Conservation (phyloP, 2,888 invertebrate genomes). For the Prostheceraeus crozeri region DNA sequence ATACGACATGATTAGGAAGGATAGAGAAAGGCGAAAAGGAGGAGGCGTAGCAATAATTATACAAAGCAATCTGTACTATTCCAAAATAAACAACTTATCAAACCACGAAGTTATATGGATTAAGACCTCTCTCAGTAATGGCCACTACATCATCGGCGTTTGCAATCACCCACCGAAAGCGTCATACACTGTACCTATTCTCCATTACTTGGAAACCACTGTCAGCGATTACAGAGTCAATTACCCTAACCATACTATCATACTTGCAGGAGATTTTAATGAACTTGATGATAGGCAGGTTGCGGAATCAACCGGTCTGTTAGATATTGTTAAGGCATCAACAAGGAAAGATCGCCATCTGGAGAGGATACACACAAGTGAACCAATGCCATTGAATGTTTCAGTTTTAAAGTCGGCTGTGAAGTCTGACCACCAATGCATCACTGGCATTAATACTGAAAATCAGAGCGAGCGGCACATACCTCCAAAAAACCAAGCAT, state of each 20-base stretch:
- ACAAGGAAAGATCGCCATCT: neutral
- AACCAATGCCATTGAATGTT: neutral
- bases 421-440: neutral
- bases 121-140: neutral
- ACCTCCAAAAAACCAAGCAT: too few species aligned
- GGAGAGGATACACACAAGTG: neutral
- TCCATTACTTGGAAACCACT: neutral
- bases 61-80: too few species aligned
- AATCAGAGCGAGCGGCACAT: too few species aligned
- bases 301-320: neutral
- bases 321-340: neutral
- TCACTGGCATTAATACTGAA: too few species aligned
- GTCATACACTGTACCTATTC: neutral
- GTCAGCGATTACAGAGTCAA: neutral
- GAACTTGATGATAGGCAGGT: neutral
- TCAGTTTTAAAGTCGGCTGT: neutral
- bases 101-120: neutral
- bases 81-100: too few species aligned
- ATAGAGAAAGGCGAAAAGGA: too few species aligned
- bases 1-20: too few species aligned
- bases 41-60: too few species aligned
- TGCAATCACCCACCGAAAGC: slow-evolving; percentile 2
- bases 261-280: slow-evolving; percentile 9
- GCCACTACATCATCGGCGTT: neutral
- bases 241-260: neutral